phyloP scores from a whole-genome alignment of 2,797 vertebrate species.

The Masticophis lateralis region DNA sequence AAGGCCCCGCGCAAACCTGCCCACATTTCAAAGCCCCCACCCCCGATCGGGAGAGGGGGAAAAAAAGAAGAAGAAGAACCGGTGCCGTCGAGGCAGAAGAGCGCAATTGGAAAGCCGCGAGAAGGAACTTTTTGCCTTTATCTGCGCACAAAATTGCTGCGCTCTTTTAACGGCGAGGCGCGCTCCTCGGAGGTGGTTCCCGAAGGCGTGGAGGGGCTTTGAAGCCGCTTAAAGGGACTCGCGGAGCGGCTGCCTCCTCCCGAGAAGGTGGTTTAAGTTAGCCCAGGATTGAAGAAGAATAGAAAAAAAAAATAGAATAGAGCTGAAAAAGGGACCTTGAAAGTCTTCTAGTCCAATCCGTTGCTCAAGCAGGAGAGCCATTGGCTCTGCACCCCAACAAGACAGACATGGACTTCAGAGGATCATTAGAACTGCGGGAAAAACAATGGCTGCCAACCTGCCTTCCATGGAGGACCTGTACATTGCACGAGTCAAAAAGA shows the following conservation, averaged over 20 bases:
- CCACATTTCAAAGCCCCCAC: neutral
- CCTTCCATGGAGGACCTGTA: no score
- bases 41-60: no score
- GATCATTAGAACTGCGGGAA: no score
- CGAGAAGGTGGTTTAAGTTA: neutral
- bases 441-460: no score
- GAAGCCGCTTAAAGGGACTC: neutral
- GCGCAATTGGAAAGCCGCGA: neutral
- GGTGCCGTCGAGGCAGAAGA: neutral
- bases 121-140: neutral
- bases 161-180: neutral
- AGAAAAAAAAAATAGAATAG: no score
- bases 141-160: rapidly evolving
- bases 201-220: neutral
- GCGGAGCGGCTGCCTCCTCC: neutral
- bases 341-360: no score
- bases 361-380: no score
- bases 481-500: no score
- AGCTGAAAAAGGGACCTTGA: no score
- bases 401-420: no score
- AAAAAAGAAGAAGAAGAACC: neutral
- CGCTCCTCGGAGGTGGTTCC: neutral
- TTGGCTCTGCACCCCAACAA: no score
- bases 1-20: neutral
- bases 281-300: neutral